These are phyloP conservation scores for Gymnothorax javanicus DNA, from an alignment of 2,797 vertebrate genomes.

Conservation along the genomic window DNA sequence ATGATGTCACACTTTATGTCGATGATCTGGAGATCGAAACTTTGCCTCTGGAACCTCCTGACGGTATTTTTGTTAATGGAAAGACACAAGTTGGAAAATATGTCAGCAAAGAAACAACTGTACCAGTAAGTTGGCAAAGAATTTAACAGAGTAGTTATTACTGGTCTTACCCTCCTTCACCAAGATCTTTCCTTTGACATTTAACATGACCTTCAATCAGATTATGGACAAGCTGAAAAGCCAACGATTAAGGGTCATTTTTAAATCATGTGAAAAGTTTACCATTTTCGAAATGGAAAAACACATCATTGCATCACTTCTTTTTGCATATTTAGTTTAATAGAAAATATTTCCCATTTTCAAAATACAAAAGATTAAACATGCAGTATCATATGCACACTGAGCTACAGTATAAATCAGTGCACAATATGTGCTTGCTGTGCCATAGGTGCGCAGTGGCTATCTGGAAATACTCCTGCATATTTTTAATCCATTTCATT, in stretches of 20 bases:
- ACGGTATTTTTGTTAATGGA: slow-evolving; percentile 94
- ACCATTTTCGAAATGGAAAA: background rate
- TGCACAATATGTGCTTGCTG: background rate
- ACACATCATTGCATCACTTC: background rate
- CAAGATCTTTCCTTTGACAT: background rate
- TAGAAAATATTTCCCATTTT: background rate
- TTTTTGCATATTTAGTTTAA: background rate
- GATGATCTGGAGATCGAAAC: slow-evolving; percentile 88
- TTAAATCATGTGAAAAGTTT: background rate
- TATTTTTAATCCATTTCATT: background rate
- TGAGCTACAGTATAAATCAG: background rate
- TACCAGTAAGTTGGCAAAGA: slow-evolving; percentile 79
- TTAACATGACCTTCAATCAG: background rate
- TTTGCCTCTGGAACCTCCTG: slow-evolving; percentile 79
- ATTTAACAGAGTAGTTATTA: background rate
- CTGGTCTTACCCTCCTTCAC: background rate
- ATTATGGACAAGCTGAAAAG: background rate
- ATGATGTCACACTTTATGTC: slow-evolving; percentile 87
- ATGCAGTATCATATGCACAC: background rate
- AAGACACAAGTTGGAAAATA: slow-evolving; percentile 97
- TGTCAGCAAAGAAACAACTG: slow-evolving; percentile 89
- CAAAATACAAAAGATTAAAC: background rate
- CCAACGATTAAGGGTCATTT: background rate
- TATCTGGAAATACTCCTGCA: background rate
- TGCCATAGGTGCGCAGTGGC: background rate